These are phyloP conservation scores for Pyralis farinalis DNA, from an alignment of 2,888 invertebrate genomes.

Conservation along the genomic window DNA sequence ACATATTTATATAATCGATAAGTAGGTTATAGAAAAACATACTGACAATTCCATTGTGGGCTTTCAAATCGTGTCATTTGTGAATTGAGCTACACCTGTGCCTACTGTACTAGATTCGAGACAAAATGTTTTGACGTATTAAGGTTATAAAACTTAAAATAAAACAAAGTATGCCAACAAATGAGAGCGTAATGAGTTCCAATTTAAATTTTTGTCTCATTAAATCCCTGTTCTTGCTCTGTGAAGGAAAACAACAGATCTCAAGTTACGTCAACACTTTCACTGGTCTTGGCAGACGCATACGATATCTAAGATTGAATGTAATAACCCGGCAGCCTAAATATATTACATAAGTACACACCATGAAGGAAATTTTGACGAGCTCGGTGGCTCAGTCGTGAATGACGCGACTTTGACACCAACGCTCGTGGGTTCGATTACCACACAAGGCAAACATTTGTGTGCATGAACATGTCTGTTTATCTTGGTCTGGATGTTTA, in stretches of 20 bases:
- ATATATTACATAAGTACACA: no score
- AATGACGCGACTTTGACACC: no score
- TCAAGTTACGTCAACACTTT: slow-evolving; percentile 50
- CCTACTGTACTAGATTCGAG: slow-evolving; percentile 30
- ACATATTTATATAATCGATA: slow-evolving; percentile 9
- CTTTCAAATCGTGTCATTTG: background rate
- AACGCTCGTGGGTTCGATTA: no score
- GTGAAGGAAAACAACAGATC: slow-evolving; percentile 30
- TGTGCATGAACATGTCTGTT: no score
- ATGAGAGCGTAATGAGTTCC: background rate
- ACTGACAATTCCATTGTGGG: slow-evolving; percentile 3
- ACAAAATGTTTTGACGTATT: slow-evolving; percentile 19
- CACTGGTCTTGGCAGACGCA: slow-evolving; percentile 27
- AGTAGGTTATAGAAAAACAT: slow-evolving; percentile 21
- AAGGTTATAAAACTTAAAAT: slow-evolving; percentile 1
- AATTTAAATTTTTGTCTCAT: background rate
- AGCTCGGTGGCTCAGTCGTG: no score
- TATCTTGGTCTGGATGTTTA: no score
- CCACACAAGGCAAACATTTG: no score
- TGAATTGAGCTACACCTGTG: slow-evolving; percentile 41
- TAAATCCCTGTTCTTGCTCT: slow-evolving; percentile 30
- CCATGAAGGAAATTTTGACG: no score
- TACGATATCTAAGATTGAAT: slow-evolving; percentile 16
- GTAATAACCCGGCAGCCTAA: slow-evolving; percentile 8
- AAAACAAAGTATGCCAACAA: background rate